Conservation (phyloP, 2,888 invertebrate genomes). For the Drosophila mayaguana region DNA sequence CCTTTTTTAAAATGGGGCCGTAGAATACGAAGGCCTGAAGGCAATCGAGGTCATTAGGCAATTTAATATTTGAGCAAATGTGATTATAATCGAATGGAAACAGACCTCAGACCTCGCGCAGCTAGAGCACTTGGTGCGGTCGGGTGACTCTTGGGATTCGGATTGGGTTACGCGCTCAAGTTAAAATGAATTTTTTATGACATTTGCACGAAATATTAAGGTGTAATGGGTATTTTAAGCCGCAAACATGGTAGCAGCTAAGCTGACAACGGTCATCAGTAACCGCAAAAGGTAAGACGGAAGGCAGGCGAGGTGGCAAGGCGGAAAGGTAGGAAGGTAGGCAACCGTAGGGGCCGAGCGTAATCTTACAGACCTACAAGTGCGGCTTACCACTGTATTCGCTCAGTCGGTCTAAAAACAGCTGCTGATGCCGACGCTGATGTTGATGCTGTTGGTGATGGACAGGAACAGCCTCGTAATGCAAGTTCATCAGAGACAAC, state of each 20-base stretch:
- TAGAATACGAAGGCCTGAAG: slow-evolving; percentile 35
- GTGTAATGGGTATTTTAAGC: slow-evolving; percentile 68
- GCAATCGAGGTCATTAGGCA: slow-evolving; percentile 77
- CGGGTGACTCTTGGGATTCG: slow-evolving; percentile 14
- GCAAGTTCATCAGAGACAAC: slow-evolving; percentile 32
- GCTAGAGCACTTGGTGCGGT: slow-evolving; percentile 25
- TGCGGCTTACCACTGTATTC: slow-evolving; percentile 73
- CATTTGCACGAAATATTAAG: slow-evolving; percentile 77
- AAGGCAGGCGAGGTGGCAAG: background rate
- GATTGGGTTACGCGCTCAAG: slow-evolving; percentile 64
- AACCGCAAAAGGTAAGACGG: slow-evolving; percentile 38
- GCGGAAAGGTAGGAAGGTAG: background rate
- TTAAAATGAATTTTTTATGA: slow-evolving; percentile 75
- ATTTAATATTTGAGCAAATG: slow-evolving; percentile 79
- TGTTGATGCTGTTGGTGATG: background rate
- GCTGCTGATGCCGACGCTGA: background rate
- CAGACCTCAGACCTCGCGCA: slow-evolving; percentile 4
- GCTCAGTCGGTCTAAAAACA: slow-evolving; percentile 20
- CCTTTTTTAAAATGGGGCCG: slow-evolving; percentile 46
- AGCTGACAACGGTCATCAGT: slow-evolving; percentile 60
- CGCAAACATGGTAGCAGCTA: slow-evolving; percentile 56
- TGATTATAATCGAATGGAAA: slow-evolving; percentile 74
- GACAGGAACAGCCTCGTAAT: slow-evolving; percentile 27
- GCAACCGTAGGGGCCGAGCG: background rate
- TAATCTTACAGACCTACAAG: slow-evolving; percentile 64